Percentiles rank a stretch among this genome's conserved stretches.
Conservation (phyloP, 2,113 vertebrate genomes). For the Zosterops hypoxanthus region DNA sequence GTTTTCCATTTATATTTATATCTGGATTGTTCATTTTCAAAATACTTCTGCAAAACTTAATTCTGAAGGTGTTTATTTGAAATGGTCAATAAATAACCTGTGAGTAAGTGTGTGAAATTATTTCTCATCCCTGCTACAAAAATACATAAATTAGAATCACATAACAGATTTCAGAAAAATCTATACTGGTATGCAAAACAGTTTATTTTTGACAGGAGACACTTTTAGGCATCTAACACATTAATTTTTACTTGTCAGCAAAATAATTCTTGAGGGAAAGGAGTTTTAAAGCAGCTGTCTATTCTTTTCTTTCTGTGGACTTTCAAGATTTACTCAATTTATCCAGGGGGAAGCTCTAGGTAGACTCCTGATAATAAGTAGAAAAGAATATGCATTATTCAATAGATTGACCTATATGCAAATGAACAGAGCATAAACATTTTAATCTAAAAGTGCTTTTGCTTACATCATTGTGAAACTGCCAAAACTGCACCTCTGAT, state of each 20-base stretch:
- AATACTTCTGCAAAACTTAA: background rate
- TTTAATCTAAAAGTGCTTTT: background rate
- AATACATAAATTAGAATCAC: background rate
- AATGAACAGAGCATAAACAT: background rate
- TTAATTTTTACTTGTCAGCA: background rate
- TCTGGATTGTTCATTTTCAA: background rate
- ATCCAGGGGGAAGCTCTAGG: background rate
- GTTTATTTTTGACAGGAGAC: background rate
- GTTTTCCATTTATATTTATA: background rate
- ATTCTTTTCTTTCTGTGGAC: background rate
- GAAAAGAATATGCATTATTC: constrained; percentile 1
- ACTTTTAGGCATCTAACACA: background rate
- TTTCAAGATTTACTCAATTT: constrained; percentile 19
- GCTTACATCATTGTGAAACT: background rate
- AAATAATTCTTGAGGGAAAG: background rate
- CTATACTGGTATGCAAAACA: background rate
- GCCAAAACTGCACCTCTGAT: background rate
- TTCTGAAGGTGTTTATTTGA: background rate
- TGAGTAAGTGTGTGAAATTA: background rate
- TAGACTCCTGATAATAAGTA: background rate
- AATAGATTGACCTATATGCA: background rate
- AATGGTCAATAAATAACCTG: background rate
- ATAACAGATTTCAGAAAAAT: background rate
- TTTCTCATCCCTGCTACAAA: background rate
- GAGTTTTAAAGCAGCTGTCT: background rate